Evolutionary conservation across 1,140 invertebrate genomes (phyloP).

Genomic region (Caenorhabditis inopinata): DNA sequence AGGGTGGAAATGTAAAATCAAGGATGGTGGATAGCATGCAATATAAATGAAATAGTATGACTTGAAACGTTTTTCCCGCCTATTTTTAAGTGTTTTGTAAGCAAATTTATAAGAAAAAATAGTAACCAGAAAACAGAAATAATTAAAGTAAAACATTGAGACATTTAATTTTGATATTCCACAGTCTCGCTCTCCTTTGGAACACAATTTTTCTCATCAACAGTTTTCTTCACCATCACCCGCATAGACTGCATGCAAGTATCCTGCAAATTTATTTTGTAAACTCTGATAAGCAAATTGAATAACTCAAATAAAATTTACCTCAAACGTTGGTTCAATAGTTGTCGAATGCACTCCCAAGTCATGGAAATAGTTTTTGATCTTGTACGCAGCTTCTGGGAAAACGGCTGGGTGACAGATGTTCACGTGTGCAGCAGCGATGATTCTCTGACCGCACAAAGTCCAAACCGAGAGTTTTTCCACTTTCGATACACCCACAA

Average conservation of each 20-base stretch:
- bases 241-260: not conserved
- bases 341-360: not conserved
- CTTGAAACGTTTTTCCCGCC: no score
- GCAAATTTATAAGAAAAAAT: not conserved
- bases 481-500: not conserved
- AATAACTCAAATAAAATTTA: not conserved
- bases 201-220: not conserved
- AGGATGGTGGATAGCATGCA: no score
- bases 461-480: not conserved
- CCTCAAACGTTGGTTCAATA: not conserved
- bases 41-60: no score
- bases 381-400: not conserved
- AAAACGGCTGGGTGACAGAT: not conserved
- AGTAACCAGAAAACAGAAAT: not conserved
- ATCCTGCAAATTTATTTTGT: not conserved
- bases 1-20: no score
- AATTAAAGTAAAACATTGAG: not conserved
- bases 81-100: no score
- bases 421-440: not conserved
- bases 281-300: not conserved
- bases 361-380: slow-evolving; percentile 14
- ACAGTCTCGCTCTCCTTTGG: no score
- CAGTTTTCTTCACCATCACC: not conserved
- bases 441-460: not conserved
- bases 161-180: not conserved